Conservation (phyloP, 2,797 vertebrate genomes). For the Rhyacichthys aspro region DNA sequence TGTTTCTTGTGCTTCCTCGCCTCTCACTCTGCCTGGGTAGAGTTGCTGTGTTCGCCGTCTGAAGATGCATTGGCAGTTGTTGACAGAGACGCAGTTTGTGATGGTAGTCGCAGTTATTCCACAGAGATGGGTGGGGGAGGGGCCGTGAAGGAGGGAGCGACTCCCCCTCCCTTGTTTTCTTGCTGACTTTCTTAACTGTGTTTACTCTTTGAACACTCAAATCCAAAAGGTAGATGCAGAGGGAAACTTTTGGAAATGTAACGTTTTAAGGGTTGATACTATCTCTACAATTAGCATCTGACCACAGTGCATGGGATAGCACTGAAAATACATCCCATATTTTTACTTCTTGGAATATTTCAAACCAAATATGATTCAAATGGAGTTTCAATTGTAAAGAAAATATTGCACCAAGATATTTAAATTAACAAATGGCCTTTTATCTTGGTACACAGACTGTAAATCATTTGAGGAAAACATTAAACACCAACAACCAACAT, state of each 20-base stretch:
- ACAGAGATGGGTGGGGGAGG: conserved; percentile 59
- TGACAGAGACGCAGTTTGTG: conserved; percentile 77
- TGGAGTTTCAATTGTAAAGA: no score
- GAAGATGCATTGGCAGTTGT: conserved; percentile 80
- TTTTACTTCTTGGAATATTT: no score
- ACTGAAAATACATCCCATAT: no score
- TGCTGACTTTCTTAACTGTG: conserved; percentile 74
- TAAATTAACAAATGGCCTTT: not conserved
- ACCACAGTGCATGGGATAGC: not conserved
- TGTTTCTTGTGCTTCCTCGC: conserved; percentile 62
- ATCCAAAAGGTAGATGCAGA: conserved; percentile 54
- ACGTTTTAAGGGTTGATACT: not conserved
- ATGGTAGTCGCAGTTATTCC: conserved; percentile 74
- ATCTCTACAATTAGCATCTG: not conserved
- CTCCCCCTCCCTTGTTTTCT: conserved; percentile 65
- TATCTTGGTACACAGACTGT: no score
- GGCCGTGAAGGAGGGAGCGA: conserved; percentile 51
- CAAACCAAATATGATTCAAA: no score
- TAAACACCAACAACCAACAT: conserved; percentile 16
- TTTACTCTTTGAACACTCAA: conserved; percentile 74
- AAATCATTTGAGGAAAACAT: no score
- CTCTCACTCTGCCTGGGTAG: conserved; percentile 60
- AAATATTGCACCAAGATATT: no score
- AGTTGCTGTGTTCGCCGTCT: conserved; percentile 66
- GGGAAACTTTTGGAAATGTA: conserved; percentile 53